A percentile compares a stretch with the other conserved stretches of the same genome.
phyloP scores from a whole-genome alignment of 2,113 vertebrate species.

The Vidua macroura region DNA sequence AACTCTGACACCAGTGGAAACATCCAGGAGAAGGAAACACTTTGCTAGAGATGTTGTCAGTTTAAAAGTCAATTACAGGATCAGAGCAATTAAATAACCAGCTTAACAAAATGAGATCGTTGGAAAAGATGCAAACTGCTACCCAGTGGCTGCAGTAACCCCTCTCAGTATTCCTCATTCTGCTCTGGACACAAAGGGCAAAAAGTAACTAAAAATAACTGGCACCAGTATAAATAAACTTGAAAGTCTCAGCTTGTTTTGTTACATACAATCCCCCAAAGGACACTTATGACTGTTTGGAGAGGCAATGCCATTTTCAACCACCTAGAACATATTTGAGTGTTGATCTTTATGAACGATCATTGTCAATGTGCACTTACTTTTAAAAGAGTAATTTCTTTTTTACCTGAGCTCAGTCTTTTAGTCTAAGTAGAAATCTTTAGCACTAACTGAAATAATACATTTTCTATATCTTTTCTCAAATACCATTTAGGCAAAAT shows the following conservation, averaged over 20 bases:
- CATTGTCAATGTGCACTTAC: background rate
- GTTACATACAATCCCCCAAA: background rate
- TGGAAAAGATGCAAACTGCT: background rate
- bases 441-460: background rate
- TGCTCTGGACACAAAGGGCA: background rate
- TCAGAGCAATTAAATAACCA: background rate
- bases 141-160: background rate
- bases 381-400: background rate
- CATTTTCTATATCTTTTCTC: background rate
- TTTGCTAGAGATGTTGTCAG: background rate
- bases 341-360: background rate
- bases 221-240: background rate
- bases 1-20: background rate
- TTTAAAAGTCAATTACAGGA: background rate
- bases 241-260: background rate
- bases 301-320: background rate
- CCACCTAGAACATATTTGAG: background rate
- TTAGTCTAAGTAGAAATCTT: background rate
- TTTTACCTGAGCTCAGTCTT: background rate
- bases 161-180: background rate
- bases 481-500: background rate
- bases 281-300: background rate
- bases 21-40: background rate
- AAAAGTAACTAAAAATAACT: background rate
- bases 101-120: background rate